These are phyloP conservation scores for Leptoclinus maculatus DNA, from an alignment of 2,797 vertebrate species.

Conservation along the genomic window DNA sequence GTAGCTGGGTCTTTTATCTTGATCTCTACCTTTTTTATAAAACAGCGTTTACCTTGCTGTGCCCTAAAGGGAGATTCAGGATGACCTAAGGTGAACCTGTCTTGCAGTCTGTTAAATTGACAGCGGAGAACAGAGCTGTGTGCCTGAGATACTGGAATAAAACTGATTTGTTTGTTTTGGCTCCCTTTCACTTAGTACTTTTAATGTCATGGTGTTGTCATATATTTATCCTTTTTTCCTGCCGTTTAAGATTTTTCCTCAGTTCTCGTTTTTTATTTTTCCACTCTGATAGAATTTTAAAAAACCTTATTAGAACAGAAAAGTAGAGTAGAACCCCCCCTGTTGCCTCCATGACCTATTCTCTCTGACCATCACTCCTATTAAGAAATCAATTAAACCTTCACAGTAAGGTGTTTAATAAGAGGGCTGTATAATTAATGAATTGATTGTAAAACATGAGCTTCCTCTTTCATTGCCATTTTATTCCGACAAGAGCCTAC, in stretches of 20 bases:
- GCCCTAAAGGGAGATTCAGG: slow-evolving; percentile 31
- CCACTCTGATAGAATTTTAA: too few species aligned
- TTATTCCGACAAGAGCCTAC: not conserved
- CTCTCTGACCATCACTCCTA: slow-evolving; percentile 23
- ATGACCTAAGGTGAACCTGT: slow-evolving; percentile 37
- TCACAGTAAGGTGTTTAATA: slow-evolving; percentile 44
- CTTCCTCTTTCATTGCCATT: slow-evolving; percentile 4
- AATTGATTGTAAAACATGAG: slow-evolving; percentile 23
- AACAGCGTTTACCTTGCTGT: slow-evolving; percentile 32
- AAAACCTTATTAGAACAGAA: too few species aligned
- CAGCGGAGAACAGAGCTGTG: slow-evolving; percentile 28
- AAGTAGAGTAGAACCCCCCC: not conserved
- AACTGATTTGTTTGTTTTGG: slow-evolving; percentile 8
- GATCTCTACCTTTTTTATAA: slow-evolving; percentile 40
- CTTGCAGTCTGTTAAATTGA: slow-evolving; percentile 29
- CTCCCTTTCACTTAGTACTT: slow-evolving; percentile 23
- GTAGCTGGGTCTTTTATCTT: slow-evolving; percentile 50
- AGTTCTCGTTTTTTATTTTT: slow-evolving; percentile 24
- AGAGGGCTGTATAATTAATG: slow-evolving; percentile 44
- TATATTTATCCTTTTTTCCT: slow-evolving; percentile 28
- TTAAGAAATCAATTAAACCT: slow-evolving; percentile 59
- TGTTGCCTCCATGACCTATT: slow-evolving; percentile 30
- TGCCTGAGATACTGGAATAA: slow-evolving; percentile 24
- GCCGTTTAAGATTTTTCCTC: not conserved
- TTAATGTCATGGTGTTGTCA: slow-evolving; percentile 20